Base-by-base conservation (phyloP, 2,888 invertebrate genomes). In the Nemotelus nigrinus region DNA sequence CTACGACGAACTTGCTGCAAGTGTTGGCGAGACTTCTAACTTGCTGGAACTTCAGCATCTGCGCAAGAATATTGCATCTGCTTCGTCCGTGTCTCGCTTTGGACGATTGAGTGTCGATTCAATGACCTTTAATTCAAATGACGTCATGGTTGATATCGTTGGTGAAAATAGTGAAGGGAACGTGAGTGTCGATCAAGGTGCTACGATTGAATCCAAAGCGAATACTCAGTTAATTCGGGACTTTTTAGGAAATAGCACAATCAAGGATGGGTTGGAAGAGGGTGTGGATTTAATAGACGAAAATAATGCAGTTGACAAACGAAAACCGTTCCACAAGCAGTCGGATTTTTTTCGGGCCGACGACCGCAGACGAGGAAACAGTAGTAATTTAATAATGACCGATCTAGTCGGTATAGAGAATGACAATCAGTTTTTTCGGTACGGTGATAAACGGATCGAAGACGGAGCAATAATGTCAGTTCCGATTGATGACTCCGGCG, bases 241-340 rank as follows among this genome's bases (percentile, higher is more conserved):
- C 88, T 91, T 92, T 82, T 87, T 92, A 81, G 91, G 91, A 7
- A 91, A 91, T 82, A 91, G 91, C 3, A 89, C 90, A 3, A 89
- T 92, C 2, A 91, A 91, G 86, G 92, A 92, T 84, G 91, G 91
- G 5, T 88, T 92, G 77, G 92, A 92, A 85, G 92, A 92, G 87
- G 92, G 91, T 25, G 88, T 92, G 78, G 92, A 88, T 81, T 86
- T 88, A 4, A 90, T 88, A 87, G 89, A 82, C 84, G 87, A 79
- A 44, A 80, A 77, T 71, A 68, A 43, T 3, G 53, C 8, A 3
- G 55, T 7, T 55, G 70, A 70, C n/a, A 70, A 55, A 41, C 70
- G 55, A 43, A 50, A 43, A 55, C 6, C 55, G 8, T 44, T 25
- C 48, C 71, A 57, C 44, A 57, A 79, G 25, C 82, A 82, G 78